Evolutionary conservation across 1,140 invertebrate genomes (phyloP).

Genomic region (Ceratina australensis): DNA sequence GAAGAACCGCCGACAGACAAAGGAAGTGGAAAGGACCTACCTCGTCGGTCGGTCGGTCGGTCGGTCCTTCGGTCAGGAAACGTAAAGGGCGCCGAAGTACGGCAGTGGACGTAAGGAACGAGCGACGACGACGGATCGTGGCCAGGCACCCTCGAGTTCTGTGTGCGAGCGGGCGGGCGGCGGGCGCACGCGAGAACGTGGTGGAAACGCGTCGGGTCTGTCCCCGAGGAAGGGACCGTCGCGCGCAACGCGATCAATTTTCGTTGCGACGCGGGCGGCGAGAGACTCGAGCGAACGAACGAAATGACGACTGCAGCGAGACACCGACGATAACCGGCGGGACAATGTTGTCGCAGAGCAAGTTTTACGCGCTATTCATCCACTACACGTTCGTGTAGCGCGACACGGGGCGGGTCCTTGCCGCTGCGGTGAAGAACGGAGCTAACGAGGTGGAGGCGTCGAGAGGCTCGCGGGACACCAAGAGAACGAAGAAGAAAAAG

Average conservation of each 20-base stretch:
- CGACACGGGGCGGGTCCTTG: constrained; percentile 72
- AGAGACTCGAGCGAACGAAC: constrained; percentile 43
- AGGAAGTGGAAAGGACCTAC: constrained; percentile 53
- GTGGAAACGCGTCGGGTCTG: constrained; percentile 58
- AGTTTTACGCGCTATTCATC: constrained; percentile 76
- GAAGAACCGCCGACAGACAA: constrained; percentile 37
- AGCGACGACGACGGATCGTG: constrained; percentile 22
- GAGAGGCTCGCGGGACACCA: constrained; percentile 25
- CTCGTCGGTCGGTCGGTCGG: constrained; percentile 31
- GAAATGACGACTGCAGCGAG: constrained; percentile 55
- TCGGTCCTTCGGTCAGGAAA: constrained; percentile 28
- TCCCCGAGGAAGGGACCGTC: constrained; percentile 60
- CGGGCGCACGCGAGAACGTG: constrained; percentile 12
- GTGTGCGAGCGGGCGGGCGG: constrained; percentile 27
- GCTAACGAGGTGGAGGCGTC: constrained; percentile 17
- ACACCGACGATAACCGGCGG: constrained; percentile 65
- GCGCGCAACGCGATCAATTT: constrained; percentile 68
- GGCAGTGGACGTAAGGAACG: constrained; percentile 38
- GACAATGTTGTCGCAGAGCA: constrained; percentile 75
- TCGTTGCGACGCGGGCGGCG: constrained; percentile 59
- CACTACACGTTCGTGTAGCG: constrained; percentile 76
- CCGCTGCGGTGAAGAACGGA: constrained; percentile 66
- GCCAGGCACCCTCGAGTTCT: constrained; percentile 23
- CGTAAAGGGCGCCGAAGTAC: constrained; percentile 38
- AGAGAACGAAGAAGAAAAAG: constrained; percentile 15